Evolutionary conservation across 2,888 invertebrate genomes (phyloP).

Genomic region (Pedicia rivosa): DNA sequence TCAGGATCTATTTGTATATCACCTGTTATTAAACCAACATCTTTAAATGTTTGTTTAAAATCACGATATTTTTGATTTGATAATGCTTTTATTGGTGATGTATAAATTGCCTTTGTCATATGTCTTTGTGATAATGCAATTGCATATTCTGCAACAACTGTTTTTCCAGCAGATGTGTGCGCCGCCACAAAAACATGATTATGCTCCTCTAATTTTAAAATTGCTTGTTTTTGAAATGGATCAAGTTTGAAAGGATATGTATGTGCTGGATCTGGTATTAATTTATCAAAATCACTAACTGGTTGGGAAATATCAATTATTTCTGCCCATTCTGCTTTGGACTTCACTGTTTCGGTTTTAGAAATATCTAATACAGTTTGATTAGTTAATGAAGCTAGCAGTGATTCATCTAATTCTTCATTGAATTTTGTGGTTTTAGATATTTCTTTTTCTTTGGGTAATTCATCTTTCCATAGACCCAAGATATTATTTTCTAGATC

Average conservation of each 20-base stretch:
- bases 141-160: constrained; percentile 98
- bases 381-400: constrained; percentile 25
- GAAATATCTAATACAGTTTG: constrained; percentile 24
- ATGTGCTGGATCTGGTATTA: constrained; percentile 70
- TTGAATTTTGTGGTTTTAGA: not conserved
- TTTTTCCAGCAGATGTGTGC: constrained; percentile 96
- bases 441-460: not conserved
- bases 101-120: constrained; percentile 88
- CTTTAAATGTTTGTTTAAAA: constrained; percentile 81
- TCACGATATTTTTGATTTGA: constrained; percentile 99
- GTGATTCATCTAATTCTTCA: constrained; percentile 18
- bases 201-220: constrained; percentile 81
- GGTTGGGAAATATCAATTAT: constrained; percentile 68
- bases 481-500: constrained; percentile 24
- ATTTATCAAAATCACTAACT: constrained; percentile 62
- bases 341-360: constrained; percentile 22
- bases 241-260: constrained; percentile 85
- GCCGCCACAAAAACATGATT: constrained; percentile 97
- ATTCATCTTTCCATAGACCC: constrained; percentile 20
- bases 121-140: constrained; percentile 88
- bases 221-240: constrained; percentile 93
- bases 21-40: constrained; percentile 87
- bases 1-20: constrained; percentile 91
- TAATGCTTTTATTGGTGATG: constrained; percentile 96
- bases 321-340: constrained; percentile 63